Percentiles rank a stretch among this genome's conserved stretches.
Evolutionary conservation across 2,888 invertebrate species (phyloP).

Genomic region (Hirtodrosophila duncani): DNA sequence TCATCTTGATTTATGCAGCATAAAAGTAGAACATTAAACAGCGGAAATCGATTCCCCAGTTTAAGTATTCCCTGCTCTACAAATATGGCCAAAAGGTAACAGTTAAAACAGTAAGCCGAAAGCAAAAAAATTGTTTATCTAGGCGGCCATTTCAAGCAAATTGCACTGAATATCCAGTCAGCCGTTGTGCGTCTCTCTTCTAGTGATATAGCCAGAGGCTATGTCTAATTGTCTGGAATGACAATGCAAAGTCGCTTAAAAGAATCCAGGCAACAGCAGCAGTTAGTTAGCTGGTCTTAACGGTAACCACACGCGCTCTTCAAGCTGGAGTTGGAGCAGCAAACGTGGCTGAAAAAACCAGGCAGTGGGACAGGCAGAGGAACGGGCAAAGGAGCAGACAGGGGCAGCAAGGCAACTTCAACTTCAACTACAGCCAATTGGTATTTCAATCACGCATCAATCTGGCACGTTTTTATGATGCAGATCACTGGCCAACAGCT

Average conservation of each 20-base stretch:
- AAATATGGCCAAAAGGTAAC: too few species aligned
- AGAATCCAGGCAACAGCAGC: slow-evolving; percentile 6
- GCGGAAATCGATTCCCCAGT: too few species aligned
- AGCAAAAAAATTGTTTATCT: too few species aligned
- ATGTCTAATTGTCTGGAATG: slow-evolving; percentile 61
- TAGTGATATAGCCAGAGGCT: too few species aligned
- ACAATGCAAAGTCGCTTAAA: slow-evolving; percentile 63
- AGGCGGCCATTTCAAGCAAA: too few species aligned
- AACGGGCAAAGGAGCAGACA: slow-evolving; percentile 25
- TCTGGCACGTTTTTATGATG: slow-evolving; percentile 78
- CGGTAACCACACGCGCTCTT: slow-evolving; percentile 55
- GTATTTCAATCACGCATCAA: slow-evolving; percentile 77
- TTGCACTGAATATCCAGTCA: too few species aligned
- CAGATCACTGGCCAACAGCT: slow-evolving; percentile 51
- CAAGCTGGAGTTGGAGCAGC: slow-evolving; percentile 4
- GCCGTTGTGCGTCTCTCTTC: too few species aligned
- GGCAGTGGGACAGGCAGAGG: too few species aligned
- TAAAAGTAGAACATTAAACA: too few species aligned
- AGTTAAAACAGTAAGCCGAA: too few species aligned
- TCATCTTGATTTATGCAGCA: too few species aligned
- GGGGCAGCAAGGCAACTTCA: slow-evolving; percentile 16
- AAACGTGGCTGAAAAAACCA: slow-evolving; percentile 23
- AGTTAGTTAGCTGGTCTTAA: slow-evolving; percentile 24
- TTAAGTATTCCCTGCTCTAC: too few species aligned
- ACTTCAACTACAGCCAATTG: slow-evolving; percentile 52